Conservation (phyloP, 1,140 invertebrate genomes). For the Cecropterus lyciades region DNA sequence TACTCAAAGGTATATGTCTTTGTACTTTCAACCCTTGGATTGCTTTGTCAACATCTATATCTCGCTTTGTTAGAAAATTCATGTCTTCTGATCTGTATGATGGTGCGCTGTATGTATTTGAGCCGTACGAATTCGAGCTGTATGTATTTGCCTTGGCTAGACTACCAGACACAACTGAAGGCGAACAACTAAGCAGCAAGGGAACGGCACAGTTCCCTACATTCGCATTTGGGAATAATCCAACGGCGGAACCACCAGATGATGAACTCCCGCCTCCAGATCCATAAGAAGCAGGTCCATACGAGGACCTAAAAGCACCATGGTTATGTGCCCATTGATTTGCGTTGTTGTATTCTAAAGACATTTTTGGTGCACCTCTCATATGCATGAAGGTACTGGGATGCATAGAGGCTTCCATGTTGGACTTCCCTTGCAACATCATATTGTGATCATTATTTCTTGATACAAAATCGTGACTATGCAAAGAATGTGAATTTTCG, state of each 20-base stretch:
- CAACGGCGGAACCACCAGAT: constrained; percentile 49
- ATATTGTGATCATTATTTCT: constrained; percentile 24
- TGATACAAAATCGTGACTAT: constrained; percentile 5
- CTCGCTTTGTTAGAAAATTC: constrained; percentile 62
- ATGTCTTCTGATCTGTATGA: constrained; percentile 58
- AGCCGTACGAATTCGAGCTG: not conserved
- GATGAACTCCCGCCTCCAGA: constrained; percentile 5
- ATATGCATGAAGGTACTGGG: constrained; percentile 44
- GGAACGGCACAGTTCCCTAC: constrained; percentile 66
- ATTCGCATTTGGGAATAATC: constrained; percentile 67
- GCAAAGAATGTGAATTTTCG: constrained; percentile 5
- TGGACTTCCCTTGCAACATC: constrained; percentile 37
- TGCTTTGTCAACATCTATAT: constrained; percentile 46
- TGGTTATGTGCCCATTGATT: constrained; percentile 39
- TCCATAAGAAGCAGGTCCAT: constrained; percentile 33
- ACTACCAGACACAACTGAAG: constrained; percentile 66
- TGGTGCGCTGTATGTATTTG: constrained; percentile 44
- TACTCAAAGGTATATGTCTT: constrained; percentile 35
- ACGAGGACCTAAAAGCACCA: constrained; percentile 34
- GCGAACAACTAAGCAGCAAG: constrained; percentile 68
- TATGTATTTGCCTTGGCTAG: constrained; percentile 56
- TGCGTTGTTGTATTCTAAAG: constrained; percentile 34
- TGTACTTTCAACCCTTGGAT: constrained; percentile 31
- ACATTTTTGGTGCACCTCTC: constrained; percentile 46
- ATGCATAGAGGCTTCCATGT: constrained; percentile 49